A percentile compares a stretch with the other conserved stretches of the same genome.
phyloP scores from a whole-genome alignment of 2,888 invertebrate species.

The Halocaridina rubra region DNA sequence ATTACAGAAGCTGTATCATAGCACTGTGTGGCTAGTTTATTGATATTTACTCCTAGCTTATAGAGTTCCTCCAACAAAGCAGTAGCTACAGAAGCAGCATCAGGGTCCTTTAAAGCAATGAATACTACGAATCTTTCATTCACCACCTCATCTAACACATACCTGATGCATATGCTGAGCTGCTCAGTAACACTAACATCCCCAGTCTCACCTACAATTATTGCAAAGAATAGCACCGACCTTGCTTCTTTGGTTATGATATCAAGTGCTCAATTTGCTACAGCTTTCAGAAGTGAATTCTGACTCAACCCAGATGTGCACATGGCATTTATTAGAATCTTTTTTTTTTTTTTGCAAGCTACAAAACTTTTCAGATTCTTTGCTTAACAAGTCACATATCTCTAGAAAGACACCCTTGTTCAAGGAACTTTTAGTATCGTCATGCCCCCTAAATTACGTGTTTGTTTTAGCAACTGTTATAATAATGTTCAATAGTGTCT shows the following conservation, averaged over 20 bases:
- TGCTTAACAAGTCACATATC: too few species aligned
- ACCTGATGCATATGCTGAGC: neutral
- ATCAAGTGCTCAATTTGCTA: neutral
- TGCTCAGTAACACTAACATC: neutral
- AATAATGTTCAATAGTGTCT: too few species aligned
- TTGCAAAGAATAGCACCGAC: neutral
- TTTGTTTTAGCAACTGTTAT: too few species aligned
- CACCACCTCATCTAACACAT: neutral
- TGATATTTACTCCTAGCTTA: neutral
- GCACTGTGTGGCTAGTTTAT: too few species aligned
- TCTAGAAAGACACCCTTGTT: too few species aligned
- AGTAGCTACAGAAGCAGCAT: neutral
- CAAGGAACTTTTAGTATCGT: too few species aligned
- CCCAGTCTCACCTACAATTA: neutral
- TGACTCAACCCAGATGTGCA: constrained; percentile 4
- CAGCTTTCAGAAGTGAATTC: constrained; percentile 1
- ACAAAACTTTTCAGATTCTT: too few species aligned
- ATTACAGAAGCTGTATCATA: constrained; percentile 5
- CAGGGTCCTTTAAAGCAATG: neutral
- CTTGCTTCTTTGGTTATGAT: constrained; percentile 1
- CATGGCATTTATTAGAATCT: neutral
- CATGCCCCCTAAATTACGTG: too few species aligned
- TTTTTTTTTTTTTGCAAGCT: too few species aligned
- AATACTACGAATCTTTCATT: constrained; percentile 4
- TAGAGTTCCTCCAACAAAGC: neutral